Conservation (phyloP, 2,797 vertebrate genomes). For the Notolabrus celidotus region DNA sequence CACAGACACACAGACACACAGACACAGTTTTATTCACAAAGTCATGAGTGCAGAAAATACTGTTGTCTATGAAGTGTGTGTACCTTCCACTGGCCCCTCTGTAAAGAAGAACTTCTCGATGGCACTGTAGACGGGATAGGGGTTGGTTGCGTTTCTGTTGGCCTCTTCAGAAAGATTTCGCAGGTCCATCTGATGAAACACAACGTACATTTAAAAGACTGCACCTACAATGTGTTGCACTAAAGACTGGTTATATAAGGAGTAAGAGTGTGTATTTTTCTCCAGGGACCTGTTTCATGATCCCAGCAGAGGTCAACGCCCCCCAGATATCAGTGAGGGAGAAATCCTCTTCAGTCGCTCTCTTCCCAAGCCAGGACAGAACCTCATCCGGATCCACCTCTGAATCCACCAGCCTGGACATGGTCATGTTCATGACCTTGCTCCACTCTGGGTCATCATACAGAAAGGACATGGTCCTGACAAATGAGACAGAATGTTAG, state of each 20-base stretch:
- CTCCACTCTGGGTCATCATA: slow-evolving; percentile 67
- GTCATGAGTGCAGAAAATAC: too few relatives aligned
- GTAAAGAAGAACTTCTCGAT: slow-evolving; percentile 51
- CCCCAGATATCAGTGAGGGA: slow-evolving; percentile 62
- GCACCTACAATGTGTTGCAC: fast-evolving
- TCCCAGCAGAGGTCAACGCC: slow-evolving; percentile 35
- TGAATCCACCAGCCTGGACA: slow-evolving; percentile 13
- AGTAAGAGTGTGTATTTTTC: background rate
- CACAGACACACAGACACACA: too few relatives aligned
- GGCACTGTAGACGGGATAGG: slow-evolving; percentile 75
- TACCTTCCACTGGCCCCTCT: slow-evolving; percentile 53
- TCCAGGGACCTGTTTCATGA: slow-evolving; percentile 61
- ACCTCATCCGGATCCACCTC: slow-evolving; percentile 2
- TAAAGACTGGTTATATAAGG: background rate
- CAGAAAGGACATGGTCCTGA: slow-evolving; percentile 56
- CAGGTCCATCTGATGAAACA: slow-evolving; percentile 57
- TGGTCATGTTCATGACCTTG: slow-evolving; percentile 15
- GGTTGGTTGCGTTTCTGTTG: slow-evolving; percentile 63
- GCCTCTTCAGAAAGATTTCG: slow-evolving; percentile 63
- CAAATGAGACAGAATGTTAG: background rate
- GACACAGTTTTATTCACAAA: too few relatives aligned
- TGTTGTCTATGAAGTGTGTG: too few relatives aligned
- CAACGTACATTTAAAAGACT: background rate
- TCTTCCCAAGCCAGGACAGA: slow-evolving; percentile 37
- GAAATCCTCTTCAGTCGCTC: slow-evolving; percentile 37